A percentile compares a stretch with the other conserved stretches of the same genome.
These are phyloP conservation scores for Thymelicus acteon DNA, from an alignment of 2,888 invertebrate genomes.

Conservation along the genomic window DNA sequence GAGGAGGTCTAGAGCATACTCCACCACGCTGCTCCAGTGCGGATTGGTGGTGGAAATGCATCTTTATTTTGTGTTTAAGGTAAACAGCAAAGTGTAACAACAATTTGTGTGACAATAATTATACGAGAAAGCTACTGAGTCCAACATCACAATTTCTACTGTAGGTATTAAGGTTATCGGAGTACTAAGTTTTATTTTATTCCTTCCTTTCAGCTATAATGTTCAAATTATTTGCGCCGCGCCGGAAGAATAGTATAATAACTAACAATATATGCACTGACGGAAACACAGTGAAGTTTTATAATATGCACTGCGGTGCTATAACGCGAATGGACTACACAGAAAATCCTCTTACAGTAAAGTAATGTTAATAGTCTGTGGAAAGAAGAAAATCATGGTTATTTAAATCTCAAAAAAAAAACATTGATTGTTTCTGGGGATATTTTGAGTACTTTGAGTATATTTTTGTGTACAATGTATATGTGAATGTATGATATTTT, in stretches of 20 bases:
- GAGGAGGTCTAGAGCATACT: too few species aligned
- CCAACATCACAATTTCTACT: neutral
- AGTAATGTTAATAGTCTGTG: neutral
- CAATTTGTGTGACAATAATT: too few species aligned
- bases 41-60: too few species aligned
- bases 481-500: too few species aligned
- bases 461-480: too few species aligned
- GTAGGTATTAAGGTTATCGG: neutral
- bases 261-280: conserved; percentile 5
- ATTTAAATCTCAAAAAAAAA: too few species aligned
- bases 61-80: too few species aligned
- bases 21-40: too few species aligned
- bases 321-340: neutral
- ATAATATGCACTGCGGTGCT: neutral
- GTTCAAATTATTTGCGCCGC: neutral
- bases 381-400: too few species aligned
- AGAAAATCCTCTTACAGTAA: neutral
- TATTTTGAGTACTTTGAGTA: too few species aligned
- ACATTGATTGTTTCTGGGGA: too few species aligned
- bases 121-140: neutral
- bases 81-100: too few species aligned
- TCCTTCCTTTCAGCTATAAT: conserved; percentile 1
- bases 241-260: conserved; percentile 5
- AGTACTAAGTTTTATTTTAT: conserved; percentile 4
- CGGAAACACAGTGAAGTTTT: conserved; percentile 1